A percentile compares a stretch with the other conserved stretches of the same genome.
Conservation (phyloP, 92 coral and sea anemone species). For the Meandrina meandrites region DNA sequence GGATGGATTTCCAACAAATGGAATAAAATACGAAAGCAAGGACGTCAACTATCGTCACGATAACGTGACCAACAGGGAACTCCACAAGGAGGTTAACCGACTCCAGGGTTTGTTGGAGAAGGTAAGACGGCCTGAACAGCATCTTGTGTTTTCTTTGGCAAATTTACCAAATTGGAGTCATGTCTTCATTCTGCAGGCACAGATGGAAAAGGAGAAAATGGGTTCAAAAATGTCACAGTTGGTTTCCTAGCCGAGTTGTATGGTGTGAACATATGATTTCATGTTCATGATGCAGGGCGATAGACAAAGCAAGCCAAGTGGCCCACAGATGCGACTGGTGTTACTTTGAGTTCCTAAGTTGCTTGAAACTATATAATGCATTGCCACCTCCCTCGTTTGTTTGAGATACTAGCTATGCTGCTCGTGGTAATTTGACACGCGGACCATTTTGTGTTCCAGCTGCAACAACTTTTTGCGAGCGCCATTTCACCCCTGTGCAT, state of each 20-base stretch:
- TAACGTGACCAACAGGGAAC: background rate
- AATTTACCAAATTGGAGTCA: background rate
- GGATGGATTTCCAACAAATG: slow-evolving; percentile 12
- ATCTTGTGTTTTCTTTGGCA: background rate
- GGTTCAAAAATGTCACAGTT: background rate
- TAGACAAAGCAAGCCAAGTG: background rate
- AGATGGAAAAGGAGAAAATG: background rate
- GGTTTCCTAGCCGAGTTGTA: slow-evolving; percentile 25
- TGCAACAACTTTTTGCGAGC: too few species aligned
- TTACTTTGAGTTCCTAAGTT: background rate
- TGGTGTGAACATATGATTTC: background rate
- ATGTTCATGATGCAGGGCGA: background rate
- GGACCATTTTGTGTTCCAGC: too few species aligned
- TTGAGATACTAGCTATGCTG: too few species aligned
- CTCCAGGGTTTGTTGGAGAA: slow-evolving; percentile 1
- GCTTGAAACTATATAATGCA: too few species aligned
- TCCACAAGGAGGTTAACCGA: slow-evolving; percentile 2
- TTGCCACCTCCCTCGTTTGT: too few species aligned
- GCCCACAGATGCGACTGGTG: background rate
- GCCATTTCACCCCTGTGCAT: too few species aligned
- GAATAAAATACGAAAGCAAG: slow-evolving; percentile 9
- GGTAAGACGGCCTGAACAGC: background rate
- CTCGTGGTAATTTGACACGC: too few species aligned
- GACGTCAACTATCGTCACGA: background rate
- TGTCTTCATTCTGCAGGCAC: background rate